phyloP scores from a whole-genome alignment of 2,113 vertebrate species.

The Callospermophilus lateralis region DNA sequence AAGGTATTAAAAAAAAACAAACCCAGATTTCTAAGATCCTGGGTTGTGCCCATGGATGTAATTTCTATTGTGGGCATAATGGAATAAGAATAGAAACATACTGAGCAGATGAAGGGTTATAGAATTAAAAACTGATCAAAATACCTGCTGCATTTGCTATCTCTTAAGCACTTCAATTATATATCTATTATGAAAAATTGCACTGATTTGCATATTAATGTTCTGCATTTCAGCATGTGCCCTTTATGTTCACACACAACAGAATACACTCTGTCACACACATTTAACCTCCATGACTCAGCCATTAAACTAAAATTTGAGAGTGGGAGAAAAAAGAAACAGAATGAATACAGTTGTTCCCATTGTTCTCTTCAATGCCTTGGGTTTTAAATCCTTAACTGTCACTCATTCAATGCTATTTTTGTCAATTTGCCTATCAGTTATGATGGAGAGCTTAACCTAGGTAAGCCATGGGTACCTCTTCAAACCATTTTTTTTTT shows the following conservation, averaged over 20 bases:
- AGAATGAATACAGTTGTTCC: constrained; percentile 51
- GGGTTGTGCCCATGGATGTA: not conserved
- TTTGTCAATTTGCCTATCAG: constrained; percentile 58
- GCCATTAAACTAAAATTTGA: constrained; percentile 57
- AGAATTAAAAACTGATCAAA: constrained; percentile 58
- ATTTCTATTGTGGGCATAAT: not conserved
- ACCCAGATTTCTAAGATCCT: not conserved
- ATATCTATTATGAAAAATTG: constrained; percentile 49
- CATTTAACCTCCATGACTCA: constrained; percentile 70
- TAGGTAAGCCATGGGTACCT: not conserved
- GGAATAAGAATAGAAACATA: not conserved
- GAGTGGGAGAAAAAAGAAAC: constrained; percentile 68
- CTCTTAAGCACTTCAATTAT: constrained; percentile 48
- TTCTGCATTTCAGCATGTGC: constrained; percentile 21
- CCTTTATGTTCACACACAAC: constrained; percentile 65
- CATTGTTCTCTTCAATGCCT: constrained; percentile 67
- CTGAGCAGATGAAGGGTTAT: not conserved
- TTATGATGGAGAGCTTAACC: constrained; percentile 46
- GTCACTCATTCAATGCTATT: constrained; percentile 67
- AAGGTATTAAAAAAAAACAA: too few species aligned
- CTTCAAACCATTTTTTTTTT: not conserved
- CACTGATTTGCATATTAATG: constrained; percentile 69
- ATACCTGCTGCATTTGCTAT: constrained; percentile 49
- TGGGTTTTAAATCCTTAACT: constrained; percentile 48
- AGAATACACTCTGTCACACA: constrained; percentile 63